These are phyloP conservation scores for Melipona bicolor DNA, from an alignment of 2,888 invertebrate species.

Conservation along the genomic window DNA sequence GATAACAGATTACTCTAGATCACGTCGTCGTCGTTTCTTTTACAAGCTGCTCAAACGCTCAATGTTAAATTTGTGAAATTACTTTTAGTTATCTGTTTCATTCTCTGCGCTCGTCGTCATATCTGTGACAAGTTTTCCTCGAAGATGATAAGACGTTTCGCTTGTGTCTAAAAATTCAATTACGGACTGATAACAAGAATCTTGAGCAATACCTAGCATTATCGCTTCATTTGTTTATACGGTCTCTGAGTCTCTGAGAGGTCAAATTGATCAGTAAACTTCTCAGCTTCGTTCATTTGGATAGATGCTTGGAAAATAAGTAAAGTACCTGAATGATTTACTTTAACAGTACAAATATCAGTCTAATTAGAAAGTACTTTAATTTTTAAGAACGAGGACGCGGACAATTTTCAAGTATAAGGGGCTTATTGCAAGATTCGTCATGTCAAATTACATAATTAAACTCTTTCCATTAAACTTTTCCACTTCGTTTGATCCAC, in stretches of 20 bases:
- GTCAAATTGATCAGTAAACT: not conserved
- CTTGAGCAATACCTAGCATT: not conserved
- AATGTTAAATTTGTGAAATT: too few relatives aligned
- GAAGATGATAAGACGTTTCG: not conserved
- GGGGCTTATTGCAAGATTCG: not conserved
- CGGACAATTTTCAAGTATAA: too few relatives aligned
- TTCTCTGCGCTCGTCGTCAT: not conserved
- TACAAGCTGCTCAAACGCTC: too few relatives aligned
- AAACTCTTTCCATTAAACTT: not conserved
- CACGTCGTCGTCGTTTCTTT: too few relatives aligned
- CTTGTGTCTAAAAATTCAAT: not conserved
- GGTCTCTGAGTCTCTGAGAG: not conserved
- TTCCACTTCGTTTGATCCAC: not conserved
- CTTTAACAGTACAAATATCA: too few relatives aligned
- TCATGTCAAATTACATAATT: too few relatives aligned
- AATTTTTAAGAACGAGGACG: not conserved
- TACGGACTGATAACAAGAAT: not conserved
- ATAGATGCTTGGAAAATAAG: not conserved
- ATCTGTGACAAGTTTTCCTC: not conserved
- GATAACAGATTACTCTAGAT: not conserved
- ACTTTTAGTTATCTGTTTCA: not conserved
- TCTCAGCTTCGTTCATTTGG: not conserved
- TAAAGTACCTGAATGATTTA: too few relatives aligned
- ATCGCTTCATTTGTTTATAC: not conserved
- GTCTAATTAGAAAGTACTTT: not conserved